A percentile compares a stretch with the other conserved stretches of the same genome.
phyloP scores from a whole-genome alignment of 1,140 invertebrate species.

The Neodiprion fabricii region DNA sequence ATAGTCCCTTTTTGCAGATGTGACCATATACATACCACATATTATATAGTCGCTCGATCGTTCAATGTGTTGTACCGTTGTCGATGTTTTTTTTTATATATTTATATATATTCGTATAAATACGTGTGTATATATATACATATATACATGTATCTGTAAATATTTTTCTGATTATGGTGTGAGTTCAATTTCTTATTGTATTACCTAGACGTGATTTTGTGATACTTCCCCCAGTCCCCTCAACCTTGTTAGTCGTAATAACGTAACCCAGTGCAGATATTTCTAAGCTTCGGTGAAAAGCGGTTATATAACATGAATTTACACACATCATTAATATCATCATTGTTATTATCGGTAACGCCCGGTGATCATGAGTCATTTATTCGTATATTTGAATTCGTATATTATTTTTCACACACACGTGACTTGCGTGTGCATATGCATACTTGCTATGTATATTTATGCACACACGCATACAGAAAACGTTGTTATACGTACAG shows the following conservation, averaged over 20 bases:
- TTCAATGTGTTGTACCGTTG: constrained; percentile 63
- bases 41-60: constrained; percentile 60
- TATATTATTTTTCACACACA: background rate
- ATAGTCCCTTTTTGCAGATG: constrained; percentile 54
- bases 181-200: constrained; percentile 53
- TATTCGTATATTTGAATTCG: too few relatives aligned
- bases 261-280: constrained; percentile 52
- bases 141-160: constrained; percentile 48
- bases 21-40: constrained; percentile 48
- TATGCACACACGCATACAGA: background rate
- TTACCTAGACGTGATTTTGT: constrained; percentile 54
- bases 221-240: background rate
- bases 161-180: constrained; percentile 58
- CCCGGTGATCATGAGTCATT: too few relatives aligned
- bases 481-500: constrained; percentile 9
- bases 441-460: background rate
- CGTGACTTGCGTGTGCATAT: background rate
- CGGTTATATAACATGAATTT: too few relatives aligned
- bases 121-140: too few relatives aligned
- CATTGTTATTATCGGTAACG: too few relatives aligned
- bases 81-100: constrained; percentile 53
- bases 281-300: constrained; percentile 41
- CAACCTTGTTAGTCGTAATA: constrained; percentile 22
- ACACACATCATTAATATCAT: background rate
- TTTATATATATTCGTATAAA: constrained; percentile 26